Evolutionary conservation across 1,140 invertebrate species (phyloP), one percentile per base, ranked within the genome.

Genomic region (Pseudomyrmex flavicornis): DNA sequence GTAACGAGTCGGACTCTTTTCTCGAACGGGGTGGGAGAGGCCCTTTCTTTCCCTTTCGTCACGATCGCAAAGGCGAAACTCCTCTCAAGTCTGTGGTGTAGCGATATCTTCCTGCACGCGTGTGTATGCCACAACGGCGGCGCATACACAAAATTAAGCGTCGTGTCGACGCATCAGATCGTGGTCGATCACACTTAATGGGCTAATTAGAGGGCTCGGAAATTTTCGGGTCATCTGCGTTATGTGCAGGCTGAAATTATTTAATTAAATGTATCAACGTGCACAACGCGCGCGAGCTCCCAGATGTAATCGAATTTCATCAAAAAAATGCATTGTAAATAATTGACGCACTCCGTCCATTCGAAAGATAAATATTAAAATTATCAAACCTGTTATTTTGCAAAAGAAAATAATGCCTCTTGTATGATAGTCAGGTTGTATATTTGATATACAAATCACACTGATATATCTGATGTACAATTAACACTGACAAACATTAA

Each of bases 1-100:
- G 77, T 75, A 91, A 90, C 89, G 83, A 90, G 84, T 80, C 61
- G 56, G 63, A 50, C 54, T 54, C 77, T 62, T 63, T 62, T 77
- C 15, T 74, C 44, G 5, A 46, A 63, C 82, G 46, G 72, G 86
- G 82, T 76, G 85, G 83, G 61, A 7, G 35, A 35, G 35, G 69
- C 86, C 86, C 88, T 62, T 80, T 62, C 83, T 70, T 65, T 65
- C 58, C 84, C 88, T 88, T 89, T 88, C 88, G 88, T 88, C 84
- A 74, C 85, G 70, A 88, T 80, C 80, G 74, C 74, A 58, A 35
- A 63, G 46, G 66, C 69, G 80, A 13, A 26, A 22, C 22, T 85
- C 46, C 75, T 79, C 58, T 59, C 26, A 66, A 77, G 50, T 82
- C 68, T 76, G 35, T 35, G 59, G 75, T 85, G 80, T 83, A 69